A percentile compares a stretch with the other conserved stretches of the same genome.
Evolutionary conservation across 2,888 invertebrate genomes (phyloP).

Genomic region (Portevinia maculata): DNA sequence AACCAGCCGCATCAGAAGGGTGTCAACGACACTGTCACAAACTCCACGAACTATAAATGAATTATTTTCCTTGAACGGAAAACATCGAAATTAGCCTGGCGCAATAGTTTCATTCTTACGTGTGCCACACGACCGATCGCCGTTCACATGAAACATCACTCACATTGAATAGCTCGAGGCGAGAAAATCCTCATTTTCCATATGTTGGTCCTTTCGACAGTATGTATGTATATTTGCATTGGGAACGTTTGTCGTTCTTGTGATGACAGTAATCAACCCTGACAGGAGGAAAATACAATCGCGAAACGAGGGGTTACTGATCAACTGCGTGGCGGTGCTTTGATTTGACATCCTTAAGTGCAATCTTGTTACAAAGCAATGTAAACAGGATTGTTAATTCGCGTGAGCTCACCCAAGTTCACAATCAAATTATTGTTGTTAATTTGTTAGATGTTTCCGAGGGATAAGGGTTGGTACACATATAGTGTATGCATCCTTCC

Average conservation of each 20-base stretch:
- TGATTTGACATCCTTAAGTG: conserved; percentile 81
- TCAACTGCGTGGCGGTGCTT: conserved; percentile 51
- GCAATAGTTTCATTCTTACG: conserved; percentile 34
- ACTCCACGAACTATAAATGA: conserved; percentile 77
- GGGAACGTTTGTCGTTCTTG: conserved; percentile 62
- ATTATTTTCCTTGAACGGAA: conserved; percentile 81
- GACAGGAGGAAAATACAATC: too few species aligned
- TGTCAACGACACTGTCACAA: conserved; percentile 54
- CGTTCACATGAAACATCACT: conserved; percentile 70
- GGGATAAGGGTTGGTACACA: conserved; percentile 65
- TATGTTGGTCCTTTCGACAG: conserved; percentile 40
- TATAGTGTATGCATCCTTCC: conserved; percentile 65
- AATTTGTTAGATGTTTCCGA: conserved; percentile 76
- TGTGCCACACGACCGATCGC: conserved; percentile 77
- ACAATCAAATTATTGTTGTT: conserved; percentile 82
- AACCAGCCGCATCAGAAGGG: conserved; percentile 57
- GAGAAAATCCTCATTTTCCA: conserved; percentile 80
- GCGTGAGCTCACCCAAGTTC: conserved; percentile 74
- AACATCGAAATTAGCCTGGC: conserved; percentile 80
- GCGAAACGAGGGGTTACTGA: conserved; percentile 43
- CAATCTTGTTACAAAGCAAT: conserved; percentile 83
- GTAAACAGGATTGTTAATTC: conserved; percentile 82
- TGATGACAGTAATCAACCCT: conserved; percentile 82
- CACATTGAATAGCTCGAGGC: conserved; percentile 79
- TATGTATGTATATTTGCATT: conserved; percentile 55